Conservation (phyloP, 2,113 vertebrate species). For the Menura novaehollandiae region DNA sequence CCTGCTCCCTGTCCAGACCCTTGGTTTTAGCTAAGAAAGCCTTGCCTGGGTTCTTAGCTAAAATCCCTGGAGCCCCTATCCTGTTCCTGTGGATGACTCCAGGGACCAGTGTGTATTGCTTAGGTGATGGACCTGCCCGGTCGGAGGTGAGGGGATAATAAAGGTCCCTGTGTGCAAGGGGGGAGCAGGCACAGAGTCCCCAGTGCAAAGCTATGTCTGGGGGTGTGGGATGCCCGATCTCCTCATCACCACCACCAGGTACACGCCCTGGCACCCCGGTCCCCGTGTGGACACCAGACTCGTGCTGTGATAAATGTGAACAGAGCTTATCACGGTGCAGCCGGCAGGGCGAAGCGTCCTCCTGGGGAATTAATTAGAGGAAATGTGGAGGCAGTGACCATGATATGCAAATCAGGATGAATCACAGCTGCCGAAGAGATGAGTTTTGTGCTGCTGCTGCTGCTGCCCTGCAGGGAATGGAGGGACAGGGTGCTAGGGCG, state of each 20-base stretch:
- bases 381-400: background rate
- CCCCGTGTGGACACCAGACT: rapidly evolving
- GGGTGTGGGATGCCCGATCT: rapidly evolving
- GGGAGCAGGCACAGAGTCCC: background rate
- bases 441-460: background rate
- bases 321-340: rapidly evolving
- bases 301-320: rapidly evolving
- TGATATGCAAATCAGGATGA: background rate
- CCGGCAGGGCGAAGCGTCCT: background rate
- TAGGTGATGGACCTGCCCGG: background rate
- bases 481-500: background rate
- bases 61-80: background rate
- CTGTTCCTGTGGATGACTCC: rapidly evolving
- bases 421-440: rapidly evolving
- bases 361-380: background rate
- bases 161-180: background rate
- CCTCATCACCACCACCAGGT: rapidly evolving
- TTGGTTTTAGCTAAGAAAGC: background rate
- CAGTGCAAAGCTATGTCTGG: rapidly evolving
- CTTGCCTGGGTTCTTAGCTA: background rate
- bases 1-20: background rate
- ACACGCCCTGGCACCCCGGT: rapidly evolving
- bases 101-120: rapidly evolving
- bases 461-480: background rate
- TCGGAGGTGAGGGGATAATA: rapidly evolving